phyloP scores from a whole-genome alignment of 2,797 vertebrate species.

The Chelonia mydas region DNA sequence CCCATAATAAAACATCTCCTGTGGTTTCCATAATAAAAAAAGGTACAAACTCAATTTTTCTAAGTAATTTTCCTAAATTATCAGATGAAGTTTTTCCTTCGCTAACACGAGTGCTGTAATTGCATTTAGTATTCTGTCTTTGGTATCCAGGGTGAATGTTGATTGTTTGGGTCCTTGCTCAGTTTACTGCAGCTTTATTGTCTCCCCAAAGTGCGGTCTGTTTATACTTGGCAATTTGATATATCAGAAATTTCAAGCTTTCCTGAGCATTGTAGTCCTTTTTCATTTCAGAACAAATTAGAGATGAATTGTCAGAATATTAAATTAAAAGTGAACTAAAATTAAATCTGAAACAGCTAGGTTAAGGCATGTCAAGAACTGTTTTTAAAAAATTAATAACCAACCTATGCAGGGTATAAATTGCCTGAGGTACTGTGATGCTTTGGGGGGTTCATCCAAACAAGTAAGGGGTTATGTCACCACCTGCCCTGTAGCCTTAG shows the following conservation, averaged over 20 bases:
- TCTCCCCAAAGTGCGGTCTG: conserved; percentile 52
- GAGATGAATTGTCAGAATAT: not conserved
- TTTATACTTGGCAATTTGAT: not conserved
- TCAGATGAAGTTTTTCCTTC: not conserved
- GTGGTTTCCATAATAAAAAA: not conserved
- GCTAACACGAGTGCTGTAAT: conserved; percentile 36
- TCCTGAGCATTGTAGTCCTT: not conserved
- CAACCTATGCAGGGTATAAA: not conserved
- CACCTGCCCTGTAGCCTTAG: not conserved
- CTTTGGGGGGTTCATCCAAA: not conserved
- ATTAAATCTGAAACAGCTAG: not conserved
- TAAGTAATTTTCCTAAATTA: conserved; percentile 19
- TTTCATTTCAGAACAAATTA: conserved; percentile 2
- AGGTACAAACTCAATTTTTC: not conserved
- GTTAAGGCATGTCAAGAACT: not conserved
- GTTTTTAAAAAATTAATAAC: not conserved
- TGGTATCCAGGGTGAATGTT: conserved; percentile 41
- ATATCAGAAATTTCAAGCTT: conserved; percentile 16
- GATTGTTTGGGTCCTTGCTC: not conserved
- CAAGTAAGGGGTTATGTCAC: not conserved
- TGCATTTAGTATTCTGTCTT: conserved; percentile 5
- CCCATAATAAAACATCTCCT: not conserved
- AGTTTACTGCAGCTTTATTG: conserved; percentile 12
- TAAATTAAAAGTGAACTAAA: conserved; percentile 37
- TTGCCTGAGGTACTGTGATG: not conserved